Conservation (phyloP, 30 jellyfish, hydroid and myxozoan species). For the Morbakka virulenta region DNA sequence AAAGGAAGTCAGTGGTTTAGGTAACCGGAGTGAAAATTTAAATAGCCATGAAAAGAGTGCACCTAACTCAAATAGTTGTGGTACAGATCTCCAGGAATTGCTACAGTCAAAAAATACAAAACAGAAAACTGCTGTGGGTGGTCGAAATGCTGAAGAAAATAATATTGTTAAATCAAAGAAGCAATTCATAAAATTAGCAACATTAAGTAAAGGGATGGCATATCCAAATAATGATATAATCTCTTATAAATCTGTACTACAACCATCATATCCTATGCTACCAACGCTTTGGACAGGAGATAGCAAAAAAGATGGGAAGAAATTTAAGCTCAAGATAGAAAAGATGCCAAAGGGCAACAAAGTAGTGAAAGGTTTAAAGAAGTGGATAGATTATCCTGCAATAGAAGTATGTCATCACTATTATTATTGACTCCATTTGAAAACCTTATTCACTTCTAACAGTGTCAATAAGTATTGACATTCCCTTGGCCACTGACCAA, state of each 20-base stretch:
- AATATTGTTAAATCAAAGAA: background rate
- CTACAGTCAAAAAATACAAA: background rate
- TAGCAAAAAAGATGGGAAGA: background rate
- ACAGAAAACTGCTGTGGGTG: background rate
- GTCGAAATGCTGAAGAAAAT: too few relatives aligned
- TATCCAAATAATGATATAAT: background rate
- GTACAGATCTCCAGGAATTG: too few relatives aligned
- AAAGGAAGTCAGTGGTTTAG: background rate
- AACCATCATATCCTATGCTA: background rate
- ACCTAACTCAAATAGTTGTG: background rate
- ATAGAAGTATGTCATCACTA: too few relatives aligned
- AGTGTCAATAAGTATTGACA: too few relatives aligned
- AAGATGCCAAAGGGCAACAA: background rate
- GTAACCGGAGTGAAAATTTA: too few relatives aligned
- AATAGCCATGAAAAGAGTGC: background rate
- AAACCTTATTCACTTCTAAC: background rate
- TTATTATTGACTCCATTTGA: too few relatives aligned
- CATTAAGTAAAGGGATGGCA: background rate
- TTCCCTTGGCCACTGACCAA: too few relatives aligned
- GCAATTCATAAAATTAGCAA: background rate
- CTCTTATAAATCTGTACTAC: background rate
- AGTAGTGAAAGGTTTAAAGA: slow-evolving; percentile 48
- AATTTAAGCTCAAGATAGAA: background rate
- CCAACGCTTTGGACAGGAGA: background rate
- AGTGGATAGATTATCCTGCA: slow-evolving; percentile 78